Conservation (phyloP, 2,113 vertebrate species). For the Willisornis vidua region DNA sequence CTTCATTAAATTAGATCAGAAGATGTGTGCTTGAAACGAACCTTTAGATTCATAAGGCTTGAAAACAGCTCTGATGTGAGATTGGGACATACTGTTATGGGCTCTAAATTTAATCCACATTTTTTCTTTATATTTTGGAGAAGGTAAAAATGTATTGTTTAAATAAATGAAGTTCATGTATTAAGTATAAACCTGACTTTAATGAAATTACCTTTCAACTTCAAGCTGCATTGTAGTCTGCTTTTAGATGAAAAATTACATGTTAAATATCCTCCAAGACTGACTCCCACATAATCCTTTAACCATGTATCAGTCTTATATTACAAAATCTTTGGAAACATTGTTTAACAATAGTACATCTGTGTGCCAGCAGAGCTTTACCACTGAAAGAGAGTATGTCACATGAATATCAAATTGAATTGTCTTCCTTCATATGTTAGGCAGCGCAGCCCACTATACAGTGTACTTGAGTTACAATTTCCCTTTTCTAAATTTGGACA, state of each 20-base stretch:
- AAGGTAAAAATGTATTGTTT: neutral
- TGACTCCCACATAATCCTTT: neutral
- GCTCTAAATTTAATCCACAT: neutral
- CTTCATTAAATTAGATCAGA: neutral
- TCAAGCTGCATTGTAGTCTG: neutral
- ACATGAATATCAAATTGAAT: neutral
- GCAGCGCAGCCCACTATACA: neutral
- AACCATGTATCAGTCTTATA: rapidly evolving
- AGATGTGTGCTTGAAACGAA: neutral
- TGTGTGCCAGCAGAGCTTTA: neutral
- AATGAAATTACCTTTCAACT: neutral
- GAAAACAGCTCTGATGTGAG: neutral
- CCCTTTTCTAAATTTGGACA: neutral
- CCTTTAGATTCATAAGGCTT: neutral
- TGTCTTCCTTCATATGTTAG: neutral
- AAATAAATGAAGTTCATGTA: neutral
- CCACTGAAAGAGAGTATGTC: neutral
- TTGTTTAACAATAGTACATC: neutral
- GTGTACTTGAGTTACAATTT: neutral
- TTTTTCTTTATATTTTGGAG: neutral
- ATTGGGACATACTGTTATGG: neutral
- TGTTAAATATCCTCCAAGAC: neutral
- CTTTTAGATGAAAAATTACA: neutral
- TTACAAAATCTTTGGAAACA: neutral
- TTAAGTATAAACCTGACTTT: neutral